Conservation (phyloP, 2,113 vertebrate genomes). For the Sminthopsis crassicaudata region DNA sequence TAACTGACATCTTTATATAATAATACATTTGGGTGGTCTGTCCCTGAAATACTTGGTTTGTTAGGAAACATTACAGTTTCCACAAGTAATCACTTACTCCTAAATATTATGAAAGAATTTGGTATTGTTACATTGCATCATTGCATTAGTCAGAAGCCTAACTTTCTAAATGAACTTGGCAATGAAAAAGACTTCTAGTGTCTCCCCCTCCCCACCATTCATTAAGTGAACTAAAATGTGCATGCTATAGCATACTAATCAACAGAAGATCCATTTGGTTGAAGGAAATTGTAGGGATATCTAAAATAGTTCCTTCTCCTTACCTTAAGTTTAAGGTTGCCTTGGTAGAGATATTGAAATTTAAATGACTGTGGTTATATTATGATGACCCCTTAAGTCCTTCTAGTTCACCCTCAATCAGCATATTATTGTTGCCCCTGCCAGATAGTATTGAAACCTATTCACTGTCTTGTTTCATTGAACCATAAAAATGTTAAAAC, state of each 20-base stretch:
- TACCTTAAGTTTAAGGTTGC: background rate
- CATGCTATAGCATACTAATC: slow-evolving; percentile 72
- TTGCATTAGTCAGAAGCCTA: slow-evolving; percentile 81
- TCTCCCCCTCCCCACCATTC: slow-evolving; percentile 62
- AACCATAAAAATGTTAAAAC: slow-evolving; percentile 75
- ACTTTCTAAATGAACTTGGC: slow-evolving; percentile 82
- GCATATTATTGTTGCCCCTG: slow-evolving; percentile 69
- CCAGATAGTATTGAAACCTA: slow-evolving; percentile 55
- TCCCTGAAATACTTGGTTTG: slow-evolving; percentile 83
- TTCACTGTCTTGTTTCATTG: slow-evolving; percentile 65
- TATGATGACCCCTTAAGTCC: slow-evolving; percentile 56
- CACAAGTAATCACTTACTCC: slow-evolving; percentile 82
- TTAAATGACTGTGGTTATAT: background rate
- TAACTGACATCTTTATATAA: slow-evolving; percentile 84
- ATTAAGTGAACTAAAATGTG: slow-evolving; percentile 71
- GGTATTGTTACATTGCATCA: slow-evolving; percentile 82
- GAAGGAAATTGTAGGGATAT: background rate
- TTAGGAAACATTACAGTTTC: slow-evolving; percentile 86
- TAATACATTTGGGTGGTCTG: slow-evolving; percentile 87
- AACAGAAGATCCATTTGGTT: slow-evolving; percentile 43
- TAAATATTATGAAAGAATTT: slow-evolving; percentile 85
- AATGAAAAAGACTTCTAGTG: slow-evolving; percentile 79
- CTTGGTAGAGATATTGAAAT: background rate
- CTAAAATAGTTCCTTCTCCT: background rate
- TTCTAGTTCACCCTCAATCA: slow-evolving; percentile 59